phyloP scores from a whole-genome alignment of 2,888 invertebrate species.

The Amphimallon solstitiale region DNA sequence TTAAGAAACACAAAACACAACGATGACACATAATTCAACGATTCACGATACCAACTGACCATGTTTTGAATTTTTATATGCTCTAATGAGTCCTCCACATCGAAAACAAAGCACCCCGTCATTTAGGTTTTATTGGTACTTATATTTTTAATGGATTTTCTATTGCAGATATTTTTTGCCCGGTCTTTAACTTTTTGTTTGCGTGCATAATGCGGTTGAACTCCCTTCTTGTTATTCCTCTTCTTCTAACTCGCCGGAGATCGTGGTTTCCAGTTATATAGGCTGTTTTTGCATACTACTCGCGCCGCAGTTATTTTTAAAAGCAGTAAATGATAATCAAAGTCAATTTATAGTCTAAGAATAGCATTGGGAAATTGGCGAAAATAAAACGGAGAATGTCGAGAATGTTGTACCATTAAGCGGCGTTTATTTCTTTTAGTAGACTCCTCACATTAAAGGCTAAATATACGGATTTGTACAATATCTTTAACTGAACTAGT shows the following conservation, averaged over 20 bases:
- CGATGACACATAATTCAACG: too few relatives aligned
- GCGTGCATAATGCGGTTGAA: constrained; percentile 20
- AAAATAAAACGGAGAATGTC: constrained; percentile 23
- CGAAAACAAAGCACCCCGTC: too few relatives aligned
- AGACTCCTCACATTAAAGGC: not conserved
- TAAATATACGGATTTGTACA: constrained; percentile 10
- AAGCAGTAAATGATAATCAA: constrained; percentile 23
- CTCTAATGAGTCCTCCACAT: too few relatives aligned
- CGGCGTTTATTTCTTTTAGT: constrained; percentile 12
- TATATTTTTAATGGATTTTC: too few relatives aligned
- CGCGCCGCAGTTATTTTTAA: constrained; percentile 11
- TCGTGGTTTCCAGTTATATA: constrained; percentile 20
- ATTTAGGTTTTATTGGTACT: too few relatives aligned
- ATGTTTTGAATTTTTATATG: too few relatives aligned
- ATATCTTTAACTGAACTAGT: not conserved
- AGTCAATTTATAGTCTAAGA: constrained; percentile 26
- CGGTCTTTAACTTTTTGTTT: too few relatives aligned
- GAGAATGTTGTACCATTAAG: constrained; percentile 23
- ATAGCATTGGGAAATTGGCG: constrained; percentile 19
- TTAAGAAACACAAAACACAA: too few relatives aligned
- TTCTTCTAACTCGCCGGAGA: constrained; percentile 7
- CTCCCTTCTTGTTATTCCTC: constrained; percentile 3
- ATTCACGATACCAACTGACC: too few relatives aligned
- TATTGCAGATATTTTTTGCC: too few relatives aligned
- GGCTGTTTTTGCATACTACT: constrained; percentile 6